Conservation (phyloP, 1,140 invertebrate species). For the Heterodera schachtii region DNA sequence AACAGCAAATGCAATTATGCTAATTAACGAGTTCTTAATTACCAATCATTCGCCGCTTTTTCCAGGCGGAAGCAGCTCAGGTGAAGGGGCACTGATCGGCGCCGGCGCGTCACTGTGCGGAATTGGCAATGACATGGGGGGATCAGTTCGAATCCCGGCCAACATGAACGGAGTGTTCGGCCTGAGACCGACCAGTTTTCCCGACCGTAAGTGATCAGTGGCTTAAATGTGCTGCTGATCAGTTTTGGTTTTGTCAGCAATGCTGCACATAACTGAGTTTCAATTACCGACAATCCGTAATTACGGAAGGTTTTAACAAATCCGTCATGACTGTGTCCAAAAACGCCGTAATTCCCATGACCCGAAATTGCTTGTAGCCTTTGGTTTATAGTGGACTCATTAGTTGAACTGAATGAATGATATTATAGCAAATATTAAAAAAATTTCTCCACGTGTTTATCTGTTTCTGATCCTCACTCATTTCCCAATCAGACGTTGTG, state of each 20-base stretch:
- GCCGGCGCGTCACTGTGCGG: constrained; percentile 75
- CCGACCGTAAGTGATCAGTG: constrained; percentile 5
- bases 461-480: not conserved
- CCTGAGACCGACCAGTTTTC: constrained; percentile 76
- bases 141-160: constrained; percentile 89
- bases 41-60: not conserved
- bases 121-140: constrained; percentile 90
- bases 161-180: constrained; percentile 91
- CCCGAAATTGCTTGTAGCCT: too few species aligned
- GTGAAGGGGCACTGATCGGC: constrained; percentile 58
- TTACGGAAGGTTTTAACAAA: too few species aligned
- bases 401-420: not conserved
- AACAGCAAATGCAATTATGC: too few species aligned
- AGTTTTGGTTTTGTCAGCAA: too few species aligned
- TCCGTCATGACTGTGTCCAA: too few species aligned
- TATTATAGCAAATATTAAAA: not conserved
- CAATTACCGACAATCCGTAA: too few species aligned
- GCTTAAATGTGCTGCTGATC: not conserved
- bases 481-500: constrained; percentile 5
- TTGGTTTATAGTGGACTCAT: not conserved
- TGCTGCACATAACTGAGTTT: too few species aligned
- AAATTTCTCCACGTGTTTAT: too few species aligned
- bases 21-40: too few species aligned
- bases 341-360: too few species aligned
- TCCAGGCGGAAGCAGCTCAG: constrained; percentile 67